These are phyloP conservation scores for Tor tambroides DNA, from an alignment of 2,113 vertebrate genomes.

Conservation along the genomic window DNA sequence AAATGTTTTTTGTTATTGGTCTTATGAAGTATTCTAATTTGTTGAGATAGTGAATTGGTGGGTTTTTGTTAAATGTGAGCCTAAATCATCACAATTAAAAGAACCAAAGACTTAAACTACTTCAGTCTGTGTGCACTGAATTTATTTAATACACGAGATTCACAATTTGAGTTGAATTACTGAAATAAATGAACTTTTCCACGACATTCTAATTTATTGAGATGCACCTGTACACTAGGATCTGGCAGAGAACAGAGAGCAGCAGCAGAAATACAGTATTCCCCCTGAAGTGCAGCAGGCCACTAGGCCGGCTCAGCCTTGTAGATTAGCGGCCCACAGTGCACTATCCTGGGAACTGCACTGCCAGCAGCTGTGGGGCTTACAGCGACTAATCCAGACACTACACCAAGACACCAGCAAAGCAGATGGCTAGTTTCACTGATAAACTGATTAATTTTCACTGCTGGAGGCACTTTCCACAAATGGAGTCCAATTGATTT, in stretches of 20 bases:
- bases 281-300: conserved; percentile 42
- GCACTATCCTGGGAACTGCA: conserved; percentile 38
- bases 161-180: too few relatives aligned
- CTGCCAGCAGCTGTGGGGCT: conserved; percentile 17
- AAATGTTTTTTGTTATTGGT: too few relatives aligned
- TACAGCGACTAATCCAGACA: conserved; percentile 24
- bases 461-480: not conserved
- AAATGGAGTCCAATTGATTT: conserved; percentile 9
- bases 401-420: not conserved
- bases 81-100: too few relatives aligned
- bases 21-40: too few relatives aligned
- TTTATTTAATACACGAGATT: too few relatives aligned
- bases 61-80: too few relatives aligned
- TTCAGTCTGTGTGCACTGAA: too few relatives aligned
- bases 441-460: not conserved
- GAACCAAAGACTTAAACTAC: too few relatives aligned
- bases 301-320: conserved; percentile 48
- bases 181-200: too few relatives aligned
- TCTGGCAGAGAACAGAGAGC: conserved; percentile 61
- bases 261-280: conserved; percentile 54
- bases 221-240: too few relatives aligned
- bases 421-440: conserved; percentile 10
- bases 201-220: too few relatives aligned
- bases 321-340: conserved; percentile 5
- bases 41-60: too few relatives aligned